Base-by-base conservation (phyloP, 35 echinoderm and acorn worm genomes). In the Apostichopus parvimensis region DNA sequence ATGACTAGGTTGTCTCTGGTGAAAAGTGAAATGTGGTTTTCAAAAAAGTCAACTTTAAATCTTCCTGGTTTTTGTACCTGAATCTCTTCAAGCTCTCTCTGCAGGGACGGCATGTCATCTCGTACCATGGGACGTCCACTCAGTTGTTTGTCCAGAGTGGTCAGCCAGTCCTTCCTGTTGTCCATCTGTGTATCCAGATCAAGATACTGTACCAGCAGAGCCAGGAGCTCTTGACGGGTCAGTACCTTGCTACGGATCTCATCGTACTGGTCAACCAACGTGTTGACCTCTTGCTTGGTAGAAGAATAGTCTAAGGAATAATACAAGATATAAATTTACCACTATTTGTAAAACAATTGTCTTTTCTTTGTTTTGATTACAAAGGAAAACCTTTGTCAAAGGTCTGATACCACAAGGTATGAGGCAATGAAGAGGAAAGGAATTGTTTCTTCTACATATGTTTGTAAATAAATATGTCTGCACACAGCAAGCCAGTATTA, bases 201-300 rank as follows among this genome's bases (percentile, higher is more conserved):
- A 65, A 94, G 79, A 91, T 96, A 95, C 77, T 94, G 95, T 24
- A 90, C 92, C 71, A 96, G 91, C 11, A 99, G 95, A 10, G 92
- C 79, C 73, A 99, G 89, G 9, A 92, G 94, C 20, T 95, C 96
- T 20, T 87, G 61, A 13, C 97, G 91, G 62, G 91, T 87, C 26
- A 81, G 87, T 57, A 99, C 86, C 13, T 93, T 90, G 18, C 77
- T 60, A 8, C 92, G 57, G 72, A 99, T 88, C 18, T 93, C 95
- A 4, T 95, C 89, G 85, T 96, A 98, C 28, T 92, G 92, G 55
- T 92, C 83, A 14, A 80, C 91, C 58, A 91, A 54, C 20, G 73
- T 64, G 6, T 89, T 78, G 8, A 95, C 83, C 56, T 98, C 96
- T 52, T 94, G 92, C 17, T 90, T 68, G 9, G 78, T 92, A 3